These are phyloP conservation scores for Sinonovacula constricta DNA, from an alignment of 1,140 invertebrate species.

Conservation along the genomic window DNA sequence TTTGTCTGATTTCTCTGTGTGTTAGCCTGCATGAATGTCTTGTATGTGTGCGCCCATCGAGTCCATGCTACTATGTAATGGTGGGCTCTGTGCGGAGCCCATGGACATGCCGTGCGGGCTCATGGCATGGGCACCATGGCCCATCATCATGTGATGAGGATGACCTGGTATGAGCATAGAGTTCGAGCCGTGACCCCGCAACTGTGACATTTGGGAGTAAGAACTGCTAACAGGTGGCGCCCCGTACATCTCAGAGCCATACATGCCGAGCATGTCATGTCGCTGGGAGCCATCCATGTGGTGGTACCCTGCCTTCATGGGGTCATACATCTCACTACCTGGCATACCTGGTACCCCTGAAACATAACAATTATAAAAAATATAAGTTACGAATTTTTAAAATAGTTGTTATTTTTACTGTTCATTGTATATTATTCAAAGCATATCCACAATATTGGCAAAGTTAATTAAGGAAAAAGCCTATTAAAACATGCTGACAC, in stretches of 20 bases:
- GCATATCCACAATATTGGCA: too few relatives aligned
- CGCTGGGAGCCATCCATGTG: constrained; percentile 72
- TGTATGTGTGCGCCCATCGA: constrained; percentile 80
- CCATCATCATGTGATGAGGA: constrained; percentile 81
- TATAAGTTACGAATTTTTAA: too few relatives aligned
- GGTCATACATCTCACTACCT: constrained; percentile 77
- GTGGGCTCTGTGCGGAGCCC: constrained; percentile 78
- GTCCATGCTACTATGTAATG: constrained; percentile 78
- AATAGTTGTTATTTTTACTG: too few relatives aligned
- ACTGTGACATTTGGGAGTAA: constrained; percentile 80
- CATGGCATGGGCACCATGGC: constrained; percentile 75
- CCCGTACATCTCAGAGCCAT: constrained; percentile 78
- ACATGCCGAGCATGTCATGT: constrained; percentile 77
- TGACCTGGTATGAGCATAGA: constrained; percentile 80
- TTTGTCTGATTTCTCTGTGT: too few relatives aligned
- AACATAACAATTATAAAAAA: constrained; percentile 32
- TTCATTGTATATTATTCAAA: too few relatives aligned
- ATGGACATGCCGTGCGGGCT: constrained; percentile 78
- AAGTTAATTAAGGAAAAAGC: too few relatives aligned
- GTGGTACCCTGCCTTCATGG: constrained; percentile 75
- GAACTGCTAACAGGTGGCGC: constrained; percentile 74
- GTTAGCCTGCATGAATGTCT: constrained; percentile 81
- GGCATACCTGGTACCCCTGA: constrained; percentile 77
- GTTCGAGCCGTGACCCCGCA: constrained; percentile 80
- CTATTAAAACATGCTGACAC: too few relatives aligned